These are phyloP conservation scores for Phortica magna DNA, from an alignment of 2,888 invertebrate species.

Conservation along the genomic window DNA sequence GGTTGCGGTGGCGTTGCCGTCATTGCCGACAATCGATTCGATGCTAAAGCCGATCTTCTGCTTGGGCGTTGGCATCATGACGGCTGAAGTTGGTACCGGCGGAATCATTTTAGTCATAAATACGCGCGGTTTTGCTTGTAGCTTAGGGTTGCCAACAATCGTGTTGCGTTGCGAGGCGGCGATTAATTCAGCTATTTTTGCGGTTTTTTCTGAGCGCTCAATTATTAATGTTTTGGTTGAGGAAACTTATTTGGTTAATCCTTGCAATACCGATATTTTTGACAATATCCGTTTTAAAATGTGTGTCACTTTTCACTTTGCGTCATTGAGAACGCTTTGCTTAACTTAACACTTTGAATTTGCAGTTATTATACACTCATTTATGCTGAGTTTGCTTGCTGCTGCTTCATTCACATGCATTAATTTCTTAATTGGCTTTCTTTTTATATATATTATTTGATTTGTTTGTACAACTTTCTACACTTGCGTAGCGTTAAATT, in stretches of 20 bases:
- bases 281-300: neutral
- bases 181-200: slow-evolving; percentile 68
- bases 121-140: slow-evolving; percentile 62
- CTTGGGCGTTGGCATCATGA: slow-evolving; percentile 91
- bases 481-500: neutral
- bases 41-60: slow-evolving; percentile 97
- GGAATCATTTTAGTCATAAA: slow-evolving; percentile 89
- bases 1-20: slow-evolving; percentile 55
- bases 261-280: neutral
- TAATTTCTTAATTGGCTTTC: slow-evolving; percentile 31
- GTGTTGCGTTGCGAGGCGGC: slow-evolving; percentile 53
- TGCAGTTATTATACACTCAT: slow-evolving; percentile 19
- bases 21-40: slow-evolving; percentile 93
- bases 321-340: neutral
- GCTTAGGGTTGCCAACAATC: slow-evolving; percentile 38
- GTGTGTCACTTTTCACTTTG: slow-evolving; percentile 8
- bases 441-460: slow-evolving; percentile 33
- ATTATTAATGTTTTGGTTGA: too few relatives aligned
- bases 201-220: slow-evolving; percentile 55
- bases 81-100: slow-evolving; percentile 95
- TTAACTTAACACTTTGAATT: slow-evolving; percentile 31
- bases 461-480: slow-evolving; percentile 19
- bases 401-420: slow-evolving; percentile 30
- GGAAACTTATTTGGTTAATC: neutral
- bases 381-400: slow-evolving; percentile 17